phyloP scores from a whole-genome alignment of 2,888 invertebrate species.

The Rhyacophila evoluta region DNA sequence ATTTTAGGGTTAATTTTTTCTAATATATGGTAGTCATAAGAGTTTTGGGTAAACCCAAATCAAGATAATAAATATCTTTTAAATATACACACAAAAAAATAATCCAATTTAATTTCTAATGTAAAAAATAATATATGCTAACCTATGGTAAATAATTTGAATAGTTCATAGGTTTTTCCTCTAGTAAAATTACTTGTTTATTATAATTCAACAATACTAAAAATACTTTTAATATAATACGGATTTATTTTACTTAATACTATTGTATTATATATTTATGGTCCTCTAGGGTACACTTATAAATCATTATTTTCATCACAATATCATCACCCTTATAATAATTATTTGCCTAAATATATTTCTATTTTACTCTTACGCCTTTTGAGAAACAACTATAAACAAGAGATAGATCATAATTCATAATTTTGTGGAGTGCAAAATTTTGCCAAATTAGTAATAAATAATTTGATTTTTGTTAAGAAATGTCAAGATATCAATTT shows the following conservation, averaged over 20 bases:
- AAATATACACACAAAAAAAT: background rate
- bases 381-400: too few relatives aligned
- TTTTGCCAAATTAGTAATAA: too few relatives aligned
- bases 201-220: background rate
- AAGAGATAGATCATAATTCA: too few relatives aligned
- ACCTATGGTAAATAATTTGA: background rate
- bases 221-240: background rate
- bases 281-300: background rate
- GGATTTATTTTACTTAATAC: background rate
- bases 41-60: background rate
- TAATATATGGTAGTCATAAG: background rate
- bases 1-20: too few relatives aligned
- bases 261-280: background rate
- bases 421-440: too few relatives aligned
- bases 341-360: too few relatives aligned
- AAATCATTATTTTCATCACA: conserved; percentile 1
- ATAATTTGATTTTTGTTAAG: too few relatives aligned
- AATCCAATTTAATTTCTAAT: background rate
- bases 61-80: background rate
- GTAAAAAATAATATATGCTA: background rate
- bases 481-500: too few relatives aligned
- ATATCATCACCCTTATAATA: background rate
- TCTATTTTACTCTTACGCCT: too few relatives aligned
- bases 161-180: background rate
- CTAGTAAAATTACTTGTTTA: background rate